phyloP scores from a whole-genome alignment of 2,113 vertebrate genomes.

The Grantiella picta region DNA sequence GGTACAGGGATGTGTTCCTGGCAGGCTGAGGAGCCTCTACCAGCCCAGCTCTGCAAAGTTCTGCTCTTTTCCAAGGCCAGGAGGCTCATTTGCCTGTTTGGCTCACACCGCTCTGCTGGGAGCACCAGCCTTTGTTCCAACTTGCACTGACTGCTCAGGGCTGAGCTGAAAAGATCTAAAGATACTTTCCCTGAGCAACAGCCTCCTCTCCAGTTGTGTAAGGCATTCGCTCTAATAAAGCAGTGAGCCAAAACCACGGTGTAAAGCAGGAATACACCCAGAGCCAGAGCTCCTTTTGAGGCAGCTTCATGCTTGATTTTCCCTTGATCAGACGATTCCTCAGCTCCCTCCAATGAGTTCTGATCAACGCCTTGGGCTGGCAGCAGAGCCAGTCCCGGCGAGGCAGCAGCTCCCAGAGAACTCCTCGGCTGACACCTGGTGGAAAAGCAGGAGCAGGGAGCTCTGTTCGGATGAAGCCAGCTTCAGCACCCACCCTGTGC shows the following conservation, averaged over 20 bases:
- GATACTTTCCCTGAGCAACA: neutral
- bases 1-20: neutral
- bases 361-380: neutral
- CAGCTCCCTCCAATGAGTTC: fast-evolving
- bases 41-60: neutral
- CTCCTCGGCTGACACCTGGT: constrained; percentile 59
- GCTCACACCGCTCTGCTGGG: neutral
- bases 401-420: neutral
- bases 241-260: fast-evolving
- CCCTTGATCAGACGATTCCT: neutral
- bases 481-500: neutral
- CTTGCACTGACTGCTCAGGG: neutral
- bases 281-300: neutral
- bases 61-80: neutral
- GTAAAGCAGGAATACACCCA: neutral
- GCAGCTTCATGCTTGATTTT: neutral
- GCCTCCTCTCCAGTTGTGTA: neutral
- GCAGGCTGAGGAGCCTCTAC: neutral
- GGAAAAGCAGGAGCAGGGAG: neutral
- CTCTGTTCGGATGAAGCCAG: neutral
- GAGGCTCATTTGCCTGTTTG: constrained; percentile 13
- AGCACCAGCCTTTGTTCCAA: neutral
- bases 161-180: neutral
- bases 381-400: neutral
- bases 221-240: neutral